Conservation (phyloP, 2,113 vertebrate genomes). For the Hylia prasina region DNA sequence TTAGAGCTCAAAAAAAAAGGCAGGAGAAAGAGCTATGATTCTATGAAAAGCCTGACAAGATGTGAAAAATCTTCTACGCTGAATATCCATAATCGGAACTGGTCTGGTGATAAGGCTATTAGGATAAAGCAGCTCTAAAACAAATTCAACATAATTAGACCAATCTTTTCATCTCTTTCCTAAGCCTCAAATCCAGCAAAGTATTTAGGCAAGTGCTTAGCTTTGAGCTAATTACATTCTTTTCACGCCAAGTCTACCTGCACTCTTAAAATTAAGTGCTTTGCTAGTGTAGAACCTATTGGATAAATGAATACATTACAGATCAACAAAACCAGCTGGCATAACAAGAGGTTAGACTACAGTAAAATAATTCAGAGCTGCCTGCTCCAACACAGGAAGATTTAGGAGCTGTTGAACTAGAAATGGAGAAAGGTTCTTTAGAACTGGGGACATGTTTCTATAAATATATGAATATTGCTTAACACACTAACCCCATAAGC, state of each 20-base stretch:
- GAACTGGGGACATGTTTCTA: not conserved
- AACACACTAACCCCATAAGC: not conserved
- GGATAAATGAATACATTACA: constrained; percentile 7
- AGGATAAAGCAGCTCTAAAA: not conserved
- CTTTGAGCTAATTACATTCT: constrained; percentile 21
- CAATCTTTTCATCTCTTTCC: not conserved
- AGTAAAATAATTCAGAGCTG: not conserved
- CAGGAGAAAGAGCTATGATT: not conserved
- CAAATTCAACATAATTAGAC: constrained; percentile 3
- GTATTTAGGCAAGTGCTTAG: constrained; percentile 5
- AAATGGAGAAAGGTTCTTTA: not conserved
- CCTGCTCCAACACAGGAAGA: not conserved
- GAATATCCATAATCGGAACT: not conserved
- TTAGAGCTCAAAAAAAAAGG: not conserved
- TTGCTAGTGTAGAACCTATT: not conserved
- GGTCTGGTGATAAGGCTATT: not conserved
- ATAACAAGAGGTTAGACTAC: not conserved
- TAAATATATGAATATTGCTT: not conserved
- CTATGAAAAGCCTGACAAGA: not conserved
- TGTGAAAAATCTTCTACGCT: accelerated
- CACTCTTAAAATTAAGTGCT: not conserved
- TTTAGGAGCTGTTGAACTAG: not conserved
- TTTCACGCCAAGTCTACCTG: constrained; percentile 9
- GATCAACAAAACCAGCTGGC: constrained; percentile 21
- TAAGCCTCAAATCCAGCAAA: constrained; percentile 4